phyloP scores from a whole-genome alignment of 2,797 vertebrate genomes.

The Leucoraja ocellata region DNA sequence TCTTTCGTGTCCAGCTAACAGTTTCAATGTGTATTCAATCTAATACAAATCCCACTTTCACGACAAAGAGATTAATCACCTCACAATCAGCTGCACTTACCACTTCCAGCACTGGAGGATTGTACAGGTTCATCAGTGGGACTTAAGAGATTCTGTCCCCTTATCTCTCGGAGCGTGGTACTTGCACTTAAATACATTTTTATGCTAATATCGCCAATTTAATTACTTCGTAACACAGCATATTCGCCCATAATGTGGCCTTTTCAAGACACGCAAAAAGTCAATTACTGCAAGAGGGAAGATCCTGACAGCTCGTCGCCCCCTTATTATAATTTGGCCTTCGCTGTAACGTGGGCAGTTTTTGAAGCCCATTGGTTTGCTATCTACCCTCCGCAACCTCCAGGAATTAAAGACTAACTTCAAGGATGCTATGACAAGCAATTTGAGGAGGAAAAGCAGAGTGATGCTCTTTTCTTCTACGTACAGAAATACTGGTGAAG shows the following conservation, averaged over 20 bases:
- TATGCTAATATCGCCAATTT: constrained; percentile 32
- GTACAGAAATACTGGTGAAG: neutral
- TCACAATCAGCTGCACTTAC: constrained; percentile 22
- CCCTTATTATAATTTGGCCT: neutral
- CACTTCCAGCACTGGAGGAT: neutral
- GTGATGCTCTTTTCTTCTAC: neutral
- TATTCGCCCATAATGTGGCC: constrained; percentile 26
- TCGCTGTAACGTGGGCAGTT: neutral
- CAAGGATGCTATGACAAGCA: neutral
- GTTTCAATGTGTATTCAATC: constrained; percentile 5
- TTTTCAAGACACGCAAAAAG: constrained; percentile 15
- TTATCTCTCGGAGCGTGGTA: constrained; percentile 10
- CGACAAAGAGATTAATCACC: constrained; percentile 26
- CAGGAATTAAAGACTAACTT: constrained; percentile 3
- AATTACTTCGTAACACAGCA: constrained; percentile 1
- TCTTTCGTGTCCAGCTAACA: neutral
- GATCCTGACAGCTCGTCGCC: neutral
- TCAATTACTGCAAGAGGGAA: constrained; percentile 31
- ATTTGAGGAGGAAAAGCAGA: too few relatives aligned
- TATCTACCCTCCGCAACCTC: neutral
- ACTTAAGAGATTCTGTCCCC: neutral
- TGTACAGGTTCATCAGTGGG: constrained; percentile 10
- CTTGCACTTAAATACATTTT: constrained; percentile 15
- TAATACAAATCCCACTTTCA: neutral
- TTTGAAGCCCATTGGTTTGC: neutral